Percentiles rank a stretch among this genome's conserved stretches.
Conservation (phyloP, 2,113 vertebrate species). For the Chrysemys picta region DNA sequence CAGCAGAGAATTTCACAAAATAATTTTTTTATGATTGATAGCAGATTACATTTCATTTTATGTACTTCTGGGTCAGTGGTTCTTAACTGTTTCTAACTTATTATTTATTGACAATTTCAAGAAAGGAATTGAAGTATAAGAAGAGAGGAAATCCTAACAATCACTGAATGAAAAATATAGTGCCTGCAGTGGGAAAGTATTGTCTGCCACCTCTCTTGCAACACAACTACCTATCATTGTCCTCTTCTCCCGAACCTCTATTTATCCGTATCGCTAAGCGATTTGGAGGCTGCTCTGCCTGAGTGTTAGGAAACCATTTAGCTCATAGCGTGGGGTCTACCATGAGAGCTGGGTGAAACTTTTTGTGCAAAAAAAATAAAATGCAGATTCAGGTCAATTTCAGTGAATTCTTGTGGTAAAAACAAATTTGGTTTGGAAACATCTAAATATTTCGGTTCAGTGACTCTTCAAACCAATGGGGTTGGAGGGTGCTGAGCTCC, state of each 20-base stretch:
- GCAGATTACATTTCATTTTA: background rate
- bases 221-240: background rate
- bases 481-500: background rate
- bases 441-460: background rate
- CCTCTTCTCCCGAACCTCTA: background rate
- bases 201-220: background rate
- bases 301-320: background rate
- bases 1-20: background rate
- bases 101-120: background rate
- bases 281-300: background rate
- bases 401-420: background rate
- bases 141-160: background rate
- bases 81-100: background rate
- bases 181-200: background rate
- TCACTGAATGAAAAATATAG: background rate
- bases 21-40: background rate
- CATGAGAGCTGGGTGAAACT: background rate
- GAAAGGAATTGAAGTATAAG: background rate
- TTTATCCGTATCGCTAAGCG: background rate
- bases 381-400: background rate
- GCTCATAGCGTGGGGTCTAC: background rate
- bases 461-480: background rate
- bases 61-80: background rate
- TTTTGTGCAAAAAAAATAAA: background rate
- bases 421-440: background rate